Conservation (phyloP, 1,140 invertebrate genomes). For the Andrena cerasifolii region DNA sequence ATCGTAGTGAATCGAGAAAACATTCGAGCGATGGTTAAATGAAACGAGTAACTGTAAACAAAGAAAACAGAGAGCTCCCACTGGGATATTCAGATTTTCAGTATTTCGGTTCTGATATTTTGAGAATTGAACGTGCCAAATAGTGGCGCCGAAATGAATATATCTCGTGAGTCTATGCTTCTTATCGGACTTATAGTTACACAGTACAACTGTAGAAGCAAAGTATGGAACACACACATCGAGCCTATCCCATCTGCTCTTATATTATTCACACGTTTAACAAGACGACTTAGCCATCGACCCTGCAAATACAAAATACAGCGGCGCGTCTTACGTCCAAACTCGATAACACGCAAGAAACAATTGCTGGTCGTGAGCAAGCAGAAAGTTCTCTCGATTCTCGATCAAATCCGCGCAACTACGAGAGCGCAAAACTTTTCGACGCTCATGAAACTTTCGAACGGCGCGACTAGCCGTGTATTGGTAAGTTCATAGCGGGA, state of each 20-base stretch:
- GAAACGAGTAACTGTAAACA: neutral
- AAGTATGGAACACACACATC: too few relatives aligned
- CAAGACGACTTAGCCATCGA: neutral
- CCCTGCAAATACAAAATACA: neutral
- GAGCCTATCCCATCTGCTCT: too few relatives aligned
- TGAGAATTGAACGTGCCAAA: too few relatives aligned
- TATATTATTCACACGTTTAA: neutral
- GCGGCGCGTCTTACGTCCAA: neutral
- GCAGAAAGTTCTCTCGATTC: slow-evolving; percentile 45
- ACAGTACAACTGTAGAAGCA: too few relatives aligned
- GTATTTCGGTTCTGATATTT: too few relatives aligned
- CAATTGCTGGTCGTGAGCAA: slow-evolving; percentile 35
- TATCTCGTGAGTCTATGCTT: too few relatives aligned
- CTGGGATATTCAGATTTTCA: too few relatives aligned
- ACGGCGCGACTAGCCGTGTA: slow-evolving; percentile 50
- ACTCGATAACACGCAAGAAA: slow-evolving; percentile 28
- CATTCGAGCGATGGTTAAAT: neutral
- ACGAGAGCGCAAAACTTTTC: slow-evolving; percentile 63
- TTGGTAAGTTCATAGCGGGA: slow-evolving; percentile 64
- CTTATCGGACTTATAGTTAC: too few relatives aligned
- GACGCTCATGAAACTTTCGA: slow-evolving; percentile 62
- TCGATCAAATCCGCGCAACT: slow-evolving; percentile 56
- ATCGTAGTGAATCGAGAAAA: neutral
- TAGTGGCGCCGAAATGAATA: too few relatives aligned
- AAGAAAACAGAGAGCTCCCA: too few relatives aligned